phyloP scores from a whole-genome alignment of 1,140 invertebrate species.

The Andrena cerasifolii region DNA sequence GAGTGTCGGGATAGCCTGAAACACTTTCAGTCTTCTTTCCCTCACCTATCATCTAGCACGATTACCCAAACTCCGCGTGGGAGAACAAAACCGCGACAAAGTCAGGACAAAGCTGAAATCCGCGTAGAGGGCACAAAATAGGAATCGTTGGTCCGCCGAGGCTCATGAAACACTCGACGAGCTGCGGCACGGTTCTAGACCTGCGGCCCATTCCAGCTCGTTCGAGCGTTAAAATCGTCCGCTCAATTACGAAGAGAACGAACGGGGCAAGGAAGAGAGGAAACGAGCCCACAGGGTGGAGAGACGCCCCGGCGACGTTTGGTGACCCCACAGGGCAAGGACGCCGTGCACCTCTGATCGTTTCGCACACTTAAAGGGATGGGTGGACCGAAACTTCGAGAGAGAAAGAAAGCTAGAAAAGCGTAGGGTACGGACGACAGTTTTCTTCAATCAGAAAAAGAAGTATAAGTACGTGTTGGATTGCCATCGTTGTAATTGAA shows the following conservation, averaged over 20 bases:
- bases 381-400: not conserved
- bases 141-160: constrained; percentile 52
- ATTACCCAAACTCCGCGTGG: constrained; percentile 15
- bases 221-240: constrained; percentile 64
- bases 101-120: constrained; percentile 25
- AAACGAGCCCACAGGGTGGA: not conserved
- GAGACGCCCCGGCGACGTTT: constrained; percentile 33
- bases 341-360: constrained; percentile 33
- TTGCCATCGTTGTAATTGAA: too few relatives aligned
- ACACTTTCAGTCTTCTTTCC: too few relatives aligned
- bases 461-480: too few relatives aligned
- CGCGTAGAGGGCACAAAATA: constrained; percentile 46
- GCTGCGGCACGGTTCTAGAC: constrained; percentile 30
- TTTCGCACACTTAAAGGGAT: not conserved
- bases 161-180: constrained; percentile 57
- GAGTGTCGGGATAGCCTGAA: too few relatives aligned
- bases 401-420: constrained; percentile 7
- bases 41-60: too few relatives aligned
- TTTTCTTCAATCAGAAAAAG: too few relatives aligned
- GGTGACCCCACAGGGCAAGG: constrained; percentile 21
- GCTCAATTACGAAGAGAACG: constrained; percentile 62
- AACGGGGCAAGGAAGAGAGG: not conserved
- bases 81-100: constrained; percentile 28
- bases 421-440: too few relatives aligned
- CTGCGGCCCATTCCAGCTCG: constrained; percentile 50